Evolutionary conservation across 2,113 vertebrate species (phyloP).

Genomic region (Heterocephalus glaber): DNA sequence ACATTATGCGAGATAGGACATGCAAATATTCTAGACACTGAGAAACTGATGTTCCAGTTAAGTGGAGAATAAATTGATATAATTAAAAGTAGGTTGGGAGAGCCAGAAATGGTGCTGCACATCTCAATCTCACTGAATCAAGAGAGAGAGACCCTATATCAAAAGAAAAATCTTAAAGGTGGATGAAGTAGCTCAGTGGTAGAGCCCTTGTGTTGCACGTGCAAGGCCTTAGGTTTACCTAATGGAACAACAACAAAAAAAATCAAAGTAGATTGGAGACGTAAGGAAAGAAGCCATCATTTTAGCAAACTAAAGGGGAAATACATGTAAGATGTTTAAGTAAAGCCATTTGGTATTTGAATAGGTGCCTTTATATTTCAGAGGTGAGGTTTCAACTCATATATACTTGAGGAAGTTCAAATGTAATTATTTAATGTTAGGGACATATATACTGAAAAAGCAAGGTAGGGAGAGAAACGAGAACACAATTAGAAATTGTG

Average conservation of each 20-base stretch:
- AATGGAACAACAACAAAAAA: background rate
- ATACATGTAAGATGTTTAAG: background rate
- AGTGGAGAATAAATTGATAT: background rate
- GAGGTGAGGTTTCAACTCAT: background rate
- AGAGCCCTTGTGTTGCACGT: background rate
- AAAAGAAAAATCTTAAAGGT: background rate
- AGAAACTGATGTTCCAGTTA: background rate
- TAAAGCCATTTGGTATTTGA: background rate
- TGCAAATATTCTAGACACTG: background rate
- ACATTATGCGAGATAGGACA: background rate
- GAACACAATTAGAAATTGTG: background rate
- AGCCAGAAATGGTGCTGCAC: background rate
- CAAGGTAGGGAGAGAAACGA: background rate
- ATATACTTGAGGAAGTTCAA: background rate
- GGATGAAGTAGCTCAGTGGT: background rate
- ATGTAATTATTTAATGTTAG: background rate
- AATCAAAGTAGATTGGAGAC: background rate
- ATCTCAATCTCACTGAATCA: background rate
- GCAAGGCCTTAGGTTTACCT: background rate
- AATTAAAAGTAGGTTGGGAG: background rate
- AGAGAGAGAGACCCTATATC: background rate
- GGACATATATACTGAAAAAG: background rate
- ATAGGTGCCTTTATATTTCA: background rate
- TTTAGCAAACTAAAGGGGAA: background rate
- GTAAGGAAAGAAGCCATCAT: background rate